Conservation (phyloP, 2,888 invertebrate genomes). For the Adela reaumurella region DNA sequence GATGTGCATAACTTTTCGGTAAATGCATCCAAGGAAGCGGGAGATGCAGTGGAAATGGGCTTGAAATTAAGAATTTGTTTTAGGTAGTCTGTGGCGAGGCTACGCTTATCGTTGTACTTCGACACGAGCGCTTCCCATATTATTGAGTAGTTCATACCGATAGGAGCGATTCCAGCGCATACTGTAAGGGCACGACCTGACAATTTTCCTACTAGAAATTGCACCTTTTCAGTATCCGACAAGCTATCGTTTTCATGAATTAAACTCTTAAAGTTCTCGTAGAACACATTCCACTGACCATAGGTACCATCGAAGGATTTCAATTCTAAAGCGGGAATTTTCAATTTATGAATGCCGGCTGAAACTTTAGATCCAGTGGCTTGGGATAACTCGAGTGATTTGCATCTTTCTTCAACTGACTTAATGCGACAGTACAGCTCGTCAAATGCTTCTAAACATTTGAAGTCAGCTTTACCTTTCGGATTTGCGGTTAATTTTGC, state of each 20-base stretch:
- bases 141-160: conserved; percentile 15
- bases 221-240: conserved; percentile 1
- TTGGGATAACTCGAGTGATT: not conserved
- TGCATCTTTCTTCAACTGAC: not conserved
- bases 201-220: conserved; percentile 1
- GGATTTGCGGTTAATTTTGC: not conserved
- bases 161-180: conserved; percentile 20
- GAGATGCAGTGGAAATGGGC: not conserved
- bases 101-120: conserved; percentile 1
- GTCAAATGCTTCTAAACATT: not conserved
- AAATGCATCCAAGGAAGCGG: not conserved
- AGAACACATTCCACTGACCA: conserved; percentile 1
- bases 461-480: not conserved
- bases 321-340: not conserved
- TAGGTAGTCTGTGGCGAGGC: not conserved
- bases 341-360: not conserved
- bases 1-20: conserved; percentile 1
- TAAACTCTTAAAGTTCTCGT: conserved; percentile 1
- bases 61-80: conserved; percentile 1
- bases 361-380: not conserved
- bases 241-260: not conserved
- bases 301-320: not conserved
- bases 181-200: not conserved
- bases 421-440: not conserved
- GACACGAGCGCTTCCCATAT: conserved; percentile 1